A percentile compares a stretch with the other conserved stretches of the same genome.
These are phyloP conservation scores for Drosophila buzzatii DNA, from an alignment of 2,888 invertebrate genomes.

Conservation along the genomic window DNA sequence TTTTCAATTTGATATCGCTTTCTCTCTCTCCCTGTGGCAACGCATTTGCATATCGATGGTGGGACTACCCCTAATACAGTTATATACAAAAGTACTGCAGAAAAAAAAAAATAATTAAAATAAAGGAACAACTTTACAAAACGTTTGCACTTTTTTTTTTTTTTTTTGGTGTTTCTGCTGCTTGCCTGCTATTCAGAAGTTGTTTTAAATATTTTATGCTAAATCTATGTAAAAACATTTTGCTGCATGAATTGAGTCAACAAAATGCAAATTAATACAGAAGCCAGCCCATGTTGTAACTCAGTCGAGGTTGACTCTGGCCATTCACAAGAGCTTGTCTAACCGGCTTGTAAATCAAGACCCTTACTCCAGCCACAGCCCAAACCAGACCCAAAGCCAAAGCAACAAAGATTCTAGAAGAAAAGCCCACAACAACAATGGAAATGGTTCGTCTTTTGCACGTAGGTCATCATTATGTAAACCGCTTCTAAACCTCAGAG, in stretches of 20 bases:
- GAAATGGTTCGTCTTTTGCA: conserved; percentile 39
- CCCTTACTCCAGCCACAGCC: conserved; percentile 20
- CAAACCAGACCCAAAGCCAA: neutral
- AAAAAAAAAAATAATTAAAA: conserved; percentile 70
- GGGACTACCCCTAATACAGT: conserved; percentile 1
- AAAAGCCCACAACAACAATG: conserved; percentile 19
- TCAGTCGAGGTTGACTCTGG: conserved; percentile 31
- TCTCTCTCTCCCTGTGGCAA: conserved; percentile 2
- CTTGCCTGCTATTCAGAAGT: conserved; percentile 40
- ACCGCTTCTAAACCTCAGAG: conserved; percentile 19
- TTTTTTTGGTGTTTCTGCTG: conserved; percentile 9
- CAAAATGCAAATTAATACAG: conserved; percentile 77
- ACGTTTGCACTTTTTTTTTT: conserved; percentile 38
- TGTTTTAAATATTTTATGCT: conserved; percentile 74
- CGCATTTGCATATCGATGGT: conserved; percentile 77
- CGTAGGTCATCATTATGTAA: conserved; percentile 50
- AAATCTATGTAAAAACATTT: conserved; percentile 76
- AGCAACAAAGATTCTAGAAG: conserved; percentile 1
- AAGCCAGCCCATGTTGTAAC: neutral
- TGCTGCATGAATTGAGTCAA: conserved; percentile 73
- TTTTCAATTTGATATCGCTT: conserved; percentile 66
- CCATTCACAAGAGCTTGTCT: conserved; percentile 35
- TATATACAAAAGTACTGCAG: conserved; percentile 35
- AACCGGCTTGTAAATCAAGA: conserved; percentile 72
- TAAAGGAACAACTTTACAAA: conserved; percentile 58